A percentile compares a stretch with the other conserved stretches of the same genome.
These are phyloP conservation scores for Diabrotica balteata DNA, from an alignment of 2,888 invertebrate species.

Conservation along the genomic window DNA sequence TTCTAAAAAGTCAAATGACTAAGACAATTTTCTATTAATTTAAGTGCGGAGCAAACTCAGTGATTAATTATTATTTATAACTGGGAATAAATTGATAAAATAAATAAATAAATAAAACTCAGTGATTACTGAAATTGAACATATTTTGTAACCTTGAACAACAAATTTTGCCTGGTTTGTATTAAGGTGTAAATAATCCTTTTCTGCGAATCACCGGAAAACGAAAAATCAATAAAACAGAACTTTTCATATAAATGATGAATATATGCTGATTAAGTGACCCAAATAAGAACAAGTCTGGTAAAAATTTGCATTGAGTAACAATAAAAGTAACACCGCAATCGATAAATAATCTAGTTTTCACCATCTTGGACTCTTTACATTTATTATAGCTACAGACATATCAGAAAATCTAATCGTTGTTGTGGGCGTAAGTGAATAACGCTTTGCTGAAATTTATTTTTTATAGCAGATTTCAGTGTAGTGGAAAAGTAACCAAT, in stretches of 20 bases:
- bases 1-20: no score
- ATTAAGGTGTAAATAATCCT: no score
- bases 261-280: slow-evolving; percentile 4
- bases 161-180: no score
- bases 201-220: no score
- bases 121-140: no score
- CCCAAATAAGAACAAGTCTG: slow-evolving; percentile 7
- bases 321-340: not conserved
- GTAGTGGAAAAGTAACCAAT: no score
- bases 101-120: no score
- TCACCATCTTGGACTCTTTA: slow-evolving; percentile 4
- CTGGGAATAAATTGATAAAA: no score
- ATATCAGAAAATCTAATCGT: slow-evolving; percentile 21
- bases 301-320: slow-evolving; percentile 12
- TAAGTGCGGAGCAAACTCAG: no score
- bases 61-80: no score
- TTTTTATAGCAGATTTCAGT: not conserved
- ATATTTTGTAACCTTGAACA: no score
- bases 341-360: slow-evolving; percentile 8
- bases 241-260: slow-evolving; percentile 1
- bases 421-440: slow-evolving; percentile 6
- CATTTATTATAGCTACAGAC: slow-evolving; percentile 9
- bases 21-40: no score
- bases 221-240: slow-evolving; percentile 6
- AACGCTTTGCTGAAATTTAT: not conserved